A percentile compares a stretch with the other conserved stretches of the same genome.
Conservation (phyloP, 2,113 vertebrate species). For the Nerophis lumbriciformis region DNA sequence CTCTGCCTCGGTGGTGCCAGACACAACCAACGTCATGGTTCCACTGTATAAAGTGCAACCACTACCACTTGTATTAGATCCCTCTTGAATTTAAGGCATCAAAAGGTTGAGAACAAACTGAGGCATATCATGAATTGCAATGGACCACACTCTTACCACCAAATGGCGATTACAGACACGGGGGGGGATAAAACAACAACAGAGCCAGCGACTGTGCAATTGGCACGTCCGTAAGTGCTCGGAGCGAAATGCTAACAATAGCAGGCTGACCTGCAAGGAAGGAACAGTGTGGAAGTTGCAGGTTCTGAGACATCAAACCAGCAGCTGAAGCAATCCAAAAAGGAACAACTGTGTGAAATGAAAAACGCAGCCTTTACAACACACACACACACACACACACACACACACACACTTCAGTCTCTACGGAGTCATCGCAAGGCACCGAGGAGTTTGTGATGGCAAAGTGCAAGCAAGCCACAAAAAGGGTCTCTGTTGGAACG, state of each 20-base stretch:
- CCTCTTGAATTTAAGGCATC: constrained; percentile 54
- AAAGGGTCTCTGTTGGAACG: constrained; percentile 20
- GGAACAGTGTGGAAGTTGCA: neutral
- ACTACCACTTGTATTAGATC: constrained; percentile 28
- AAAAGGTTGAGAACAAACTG: constrained; percentile 17
- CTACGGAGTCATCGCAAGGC: constrained; percentile 3
- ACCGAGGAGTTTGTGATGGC: constrained; percentile 6
- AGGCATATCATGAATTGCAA: neutral
- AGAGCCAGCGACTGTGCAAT: neutral
- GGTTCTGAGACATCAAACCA: neutral
- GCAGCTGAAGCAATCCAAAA: neutral
- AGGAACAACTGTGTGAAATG: neutral
- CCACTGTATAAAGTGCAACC: constrained; percentile 7
- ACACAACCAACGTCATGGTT: neutral
- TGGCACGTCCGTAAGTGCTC: neutral
- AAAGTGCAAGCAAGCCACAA: constrained; percentile 13
- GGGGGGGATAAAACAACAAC: neutral
- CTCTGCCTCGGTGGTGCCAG: neutral
- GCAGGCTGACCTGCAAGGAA: neutral
- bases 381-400: neutral
- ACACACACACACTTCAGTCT: neutral
- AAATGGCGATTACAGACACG: neutral
- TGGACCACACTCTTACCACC: neutral
- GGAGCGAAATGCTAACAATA: constrained; percentile 5
- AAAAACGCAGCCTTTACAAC: neutral